A percentile compares a stretch with the other conserved stretches of the same genome.
Evolutionary conservation across 2,888 invertebrate species (phyloP).

Genomic region (Lochmaea crataegi): DNA sequence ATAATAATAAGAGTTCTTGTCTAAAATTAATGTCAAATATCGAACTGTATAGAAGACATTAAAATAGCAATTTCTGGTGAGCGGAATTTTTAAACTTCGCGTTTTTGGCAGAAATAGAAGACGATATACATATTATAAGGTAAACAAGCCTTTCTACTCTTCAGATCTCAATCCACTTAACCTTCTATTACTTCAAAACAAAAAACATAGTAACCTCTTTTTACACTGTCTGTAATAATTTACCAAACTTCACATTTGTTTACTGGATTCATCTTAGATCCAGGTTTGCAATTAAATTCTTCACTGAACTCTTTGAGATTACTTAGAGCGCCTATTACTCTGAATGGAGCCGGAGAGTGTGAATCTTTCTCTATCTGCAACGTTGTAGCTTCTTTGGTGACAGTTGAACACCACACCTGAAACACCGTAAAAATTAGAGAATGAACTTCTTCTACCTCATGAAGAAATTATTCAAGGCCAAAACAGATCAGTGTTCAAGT

Average conservation of each 20-base stretch:
- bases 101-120: background rate
- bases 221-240: conserved; percentile 46
- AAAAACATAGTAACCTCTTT: background rate
- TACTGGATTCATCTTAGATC: conserved; percentile 86
- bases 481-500: no score
- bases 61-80: no score
- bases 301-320: conserved; percentile 86
- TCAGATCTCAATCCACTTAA: background rate
- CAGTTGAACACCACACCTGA: conserved; percentile 85
- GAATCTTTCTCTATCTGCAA: conserved; percentile 94
- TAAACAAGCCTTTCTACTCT: conserved; percentile 16
- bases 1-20: no score
- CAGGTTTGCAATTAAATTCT: conserved; percentile 80
- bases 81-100: background rate
- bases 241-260: conserved; percentile 93
- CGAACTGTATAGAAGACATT: no score
- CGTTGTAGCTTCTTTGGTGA: conserved; percentile 84
- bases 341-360: conserved; percentile 88
- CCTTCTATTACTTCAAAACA: background rate
- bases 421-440: background rate
- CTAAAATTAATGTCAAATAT: no score
- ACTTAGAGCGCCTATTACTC: conserved; percentile 88
- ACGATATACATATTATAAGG: background rate
- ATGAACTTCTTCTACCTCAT: background rate
- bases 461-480: no score